Conservation (phyloP, 2,113 vertebrate genomes). For the Desmodus rotundus region DNA sequence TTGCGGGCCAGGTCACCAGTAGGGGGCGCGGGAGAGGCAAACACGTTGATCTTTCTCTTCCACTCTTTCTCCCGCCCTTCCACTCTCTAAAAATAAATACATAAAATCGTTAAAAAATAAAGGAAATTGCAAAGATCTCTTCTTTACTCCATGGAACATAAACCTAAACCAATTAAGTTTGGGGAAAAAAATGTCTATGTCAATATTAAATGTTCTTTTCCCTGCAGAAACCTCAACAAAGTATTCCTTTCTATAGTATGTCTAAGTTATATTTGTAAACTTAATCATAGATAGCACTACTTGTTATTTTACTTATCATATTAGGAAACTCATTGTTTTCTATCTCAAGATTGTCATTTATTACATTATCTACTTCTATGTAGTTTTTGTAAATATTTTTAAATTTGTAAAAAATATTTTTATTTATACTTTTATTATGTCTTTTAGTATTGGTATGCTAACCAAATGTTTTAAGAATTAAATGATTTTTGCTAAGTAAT, state of each 20-base stretch:
- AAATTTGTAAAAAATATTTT: not conserved
- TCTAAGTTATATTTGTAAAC: not conserved
- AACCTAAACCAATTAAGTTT: not conserved
- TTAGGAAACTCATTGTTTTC: not conserved
- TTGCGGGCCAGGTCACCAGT: too few species aligned
- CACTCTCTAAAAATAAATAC: too few species aligned
- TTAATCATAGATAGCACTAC: not conserved
- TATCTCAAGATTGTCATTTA: not conserved
- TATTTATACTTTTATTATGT: not conserved
- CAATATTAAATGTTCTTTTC: not conserved
- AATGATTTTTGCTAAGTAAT: not conserved
- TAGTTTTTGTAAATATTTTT: not conserved
- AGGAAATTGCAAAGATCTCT: not conserved
- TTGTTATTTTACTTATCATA: not conserved
- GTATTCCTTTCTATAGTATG: not conserved
- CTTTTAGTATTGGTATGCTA: not conserved
- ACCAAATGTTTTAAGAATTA: not conserved
- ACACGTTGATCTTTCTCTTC: too few species aligned
- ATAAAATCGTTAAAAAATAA: not conserved
- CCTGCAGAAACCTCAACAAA: not conserved
- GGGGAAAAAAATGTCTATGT: not conserved
- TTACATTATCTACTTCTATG: not conserved
- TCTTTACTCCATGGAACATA: not conserved
- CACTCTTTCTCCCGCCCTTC: too few species aligned
- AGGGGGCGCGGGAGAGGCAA: too few species aligned